Conservation (phyloP, 2,888 invertebrate species). For the Pollenia labialis region DNA sequence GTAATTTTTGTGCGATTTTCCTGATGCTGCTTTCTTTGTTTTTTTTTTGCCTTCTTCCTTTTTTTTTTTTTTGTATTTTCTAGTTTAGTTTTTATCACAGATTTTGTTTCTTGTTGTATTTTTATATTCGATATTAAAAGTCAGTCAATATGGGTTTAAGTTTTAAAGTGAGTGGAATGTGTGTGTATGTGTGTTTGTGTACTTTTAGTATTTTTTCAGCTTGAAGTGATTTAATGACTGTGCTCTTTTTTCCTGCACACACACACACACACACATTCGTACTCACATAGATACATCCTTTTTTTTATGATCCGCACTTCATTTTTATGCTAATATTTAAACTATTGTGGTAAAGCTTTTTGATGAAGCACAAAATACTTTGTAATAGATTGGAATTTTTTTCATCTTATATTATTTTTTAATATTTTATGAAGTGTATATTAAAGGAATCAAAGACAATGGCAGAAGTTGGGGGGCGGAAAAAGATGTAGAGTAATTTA, state of each 20-base stretch:
- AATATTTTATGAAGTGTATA: slow-evolving; percentile 60
- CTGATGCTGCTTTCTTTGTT: not conserved
- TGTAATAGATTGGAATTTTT: slow-evolving; percentile 69
- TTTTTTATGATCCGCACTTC: slow-evolving; percentile 69
- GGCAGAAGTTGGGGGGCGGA: not conserved
- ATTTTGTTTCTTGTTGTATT: slow-evolving; percentile 54
- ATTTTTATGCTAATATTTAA: slow-evolving; percentile 74
- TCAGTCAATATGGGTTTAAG: slow-evolving; percentile 71
- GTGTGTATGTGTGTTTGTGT: slow-evolving; percentile 54
- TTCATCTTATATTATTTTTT: slow-evolving; percentile 22
- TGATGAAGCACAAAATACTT: slow-evolving; percentile 72
- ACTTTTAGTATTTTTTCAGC: slow-evolving; percentile 72
- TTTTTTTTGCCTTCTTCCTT: not conserved
- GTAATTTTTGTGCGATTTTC: slow-evolving; percentile 64
- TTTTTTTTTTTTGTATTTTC: not conserved
- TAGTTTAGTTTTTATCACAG: slow-evolving; percentile 58
- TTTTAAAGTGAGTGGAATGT: slow-evolving; percentile 32
- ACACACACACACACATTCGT: not conserved
- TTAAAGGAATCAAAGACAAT: slow-evolving; percentile 55
- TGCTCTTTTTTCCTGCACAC: slow-evolving; percentile 59
- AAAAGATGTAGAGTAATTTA: slow-evolving; percentile 39
- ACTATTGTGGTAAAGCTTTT: slow-evolving; percentile 70
- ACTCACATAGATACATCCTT: slow-evolving; percentile 43
- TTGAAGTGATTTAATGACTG: slow-evolving; percentile 74
- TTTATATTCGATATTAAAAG: slow-evolving; percentile 58